Evolutionary conservation across 35 echinoderm and acorn worm genomes (phyloP).

Genomic region (Heliocidaris tuberculata): DNA sequence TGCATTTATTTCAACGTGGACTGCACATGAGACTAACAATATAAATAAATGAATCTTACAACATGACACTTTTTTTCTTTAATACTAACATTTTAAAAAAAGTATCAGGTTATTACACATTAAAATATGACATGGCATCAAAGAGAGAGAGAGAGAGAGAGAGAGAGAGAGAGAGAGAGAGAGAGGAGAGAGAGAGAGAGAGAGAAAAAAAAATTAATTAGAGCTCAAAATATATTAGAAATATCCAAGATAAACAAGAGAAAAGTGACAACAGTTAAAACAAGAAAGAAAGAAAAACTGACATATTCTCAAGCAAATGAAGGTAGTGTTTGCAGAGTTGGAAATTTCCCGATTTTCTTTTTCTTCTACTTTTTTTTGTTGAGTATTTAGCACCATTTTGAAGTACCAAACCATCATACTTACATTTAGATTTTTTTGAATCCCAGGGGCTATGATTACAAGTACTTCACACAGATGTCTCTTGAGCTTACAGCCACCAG

Average conservation of each 20-base stretch:
- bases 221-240: not conserved
- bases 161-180: not conserved
- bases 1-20: conserved; percentile 5
- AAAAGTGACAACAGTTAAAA: not conserved
- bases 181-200: not conserved
- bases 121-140: not conserved
- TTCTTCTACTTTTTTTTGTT: not conserved
- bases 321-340: not conserved
- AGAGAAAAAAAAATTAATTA: no score
- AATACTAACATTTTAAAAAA: not conserved
- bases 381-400: not conserved
- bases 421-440: no score
- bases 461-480: no score
- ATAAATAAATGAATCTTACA: conserved; percentile 13
- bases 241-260: not conserved
- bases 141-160: not conserved
- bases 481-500: no score
- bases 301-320: not conserved
- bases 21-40: conserved; percentile 10
- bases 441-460: no score
- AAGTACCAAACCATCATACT: no score
- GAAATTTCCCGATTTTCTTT: not conserved
- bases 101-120: not conserved
- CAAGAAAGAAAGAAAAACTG: not conserved
- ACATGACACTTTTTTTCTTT: not conserved